Evolutionary conservation across 2,888 invertebrate species (phyloP).

Genomic region (Lutraria lutraria): DNA sequence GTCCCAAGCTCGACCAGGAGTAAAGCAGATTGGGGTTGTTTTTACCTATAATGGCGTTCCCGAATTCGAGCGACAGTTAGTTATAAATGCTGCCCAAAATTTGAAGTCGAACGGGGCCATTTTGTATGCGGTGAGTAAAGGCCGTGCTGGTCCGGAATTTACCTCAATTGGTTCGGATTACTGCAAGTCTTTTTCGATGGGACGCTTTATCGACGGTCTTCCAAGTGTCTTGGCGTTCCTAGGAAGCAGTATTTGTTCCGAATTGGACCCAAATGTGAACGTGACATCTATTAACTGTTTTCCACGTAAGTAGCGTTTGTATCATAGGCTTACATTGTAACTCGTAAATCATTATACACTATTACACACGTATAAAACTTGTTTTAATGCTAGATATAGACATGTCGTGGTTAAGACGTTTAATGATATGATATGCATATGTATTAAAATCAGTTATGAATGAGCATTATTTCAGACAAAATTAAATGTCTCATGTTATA

Average conservation of each 20-base stretch:
- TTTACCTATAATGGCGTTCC: constrained; percentile 71
- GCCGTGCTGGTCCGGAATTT: constrained; percentile 69
- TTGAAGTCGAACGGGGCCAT: constrained; percentile 65
- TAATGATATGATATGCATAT: too few relatives aligned
- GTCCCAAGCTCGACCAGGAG: constrained; percentile 58
- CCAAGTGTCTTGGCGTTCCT: constrained; percentile 71
- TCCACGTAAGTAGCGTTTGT: constrained; percentile 69
- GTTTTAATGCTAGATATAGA: too few relatives aligned
- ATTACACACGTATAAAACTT: too few relatives aligned
- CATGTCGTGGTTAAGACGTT: too few relatives aligned
- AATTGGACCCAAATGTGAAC: constrained; percentile 68
- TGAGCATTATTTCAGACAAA: too few relatives aligned
- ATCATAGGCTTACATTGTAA: too few relatives aligned
- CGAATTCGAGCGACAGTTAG: constrained; percentile 41
- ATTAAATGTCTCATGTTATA: too few relatives aligned
- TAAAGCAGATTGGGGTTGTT: constrained; percentile 71
- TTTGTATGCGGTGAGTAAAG: constrained; percentile 72
- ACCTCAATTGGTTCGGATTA: constrained; percentile 68
- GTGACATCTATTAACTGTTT: constrained; percentile 71
- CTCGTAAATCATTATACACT: too few relatives aligned
- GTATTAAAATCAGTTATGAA: too few relatives aligned
- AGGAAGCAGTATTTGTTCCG: constrained; percentile 75
- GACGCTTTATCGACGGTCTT: constrained; percentile 72
- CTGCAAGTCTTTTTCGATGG: constrained; percentile 74
- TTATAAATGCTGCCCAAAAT: constrained; percentile 56